Evolutionary conservation across 1,140 invertebrate genomes (phyloP).

Genomic region (Teleopsis dalmanni): DNA sequence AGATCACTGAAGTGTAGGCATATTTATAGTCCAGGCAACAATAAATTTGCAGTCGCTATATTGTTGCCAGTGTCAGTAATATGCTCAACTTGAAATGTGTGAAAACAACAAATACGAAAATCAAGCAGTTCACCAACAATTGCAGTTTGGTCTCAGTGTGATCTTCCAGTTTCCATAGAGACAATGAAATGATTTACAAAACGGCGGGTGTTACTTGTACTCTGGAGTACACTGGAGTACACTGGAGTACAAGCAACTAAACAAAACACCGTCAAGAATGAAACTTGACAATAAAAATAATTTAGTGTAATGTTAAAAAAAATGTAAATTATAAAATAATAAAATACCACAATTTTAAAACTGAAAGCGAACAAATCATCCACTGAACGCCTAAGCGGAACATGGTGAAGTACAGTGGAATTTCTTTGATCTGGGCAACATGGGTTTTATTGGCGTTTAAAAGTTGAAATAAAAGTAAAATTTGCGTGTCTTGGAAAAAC

Average conservation of each 20-base stretch:
- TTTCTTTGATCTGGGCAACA: not conserved
- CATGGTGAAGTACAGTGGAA: not conserved
- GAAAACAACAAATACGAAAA: slow-evolving; percentile 6
- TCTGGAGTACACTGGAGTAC: too few relatives aligned
- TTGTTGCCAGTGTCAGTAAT: not conserved
- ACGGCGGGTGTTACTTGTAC: too few relatives aligned
- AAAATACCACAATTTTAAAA: slow-evolving; percentile 2
- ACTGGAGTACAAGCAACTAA: not conserved
- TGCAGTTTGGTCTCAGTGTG: too few relatives aligned
- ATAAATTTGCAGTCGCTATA: not conserved
- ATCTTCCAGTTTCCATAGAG: too few relatives aligned
- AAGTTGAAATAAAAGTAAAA: not conserved
- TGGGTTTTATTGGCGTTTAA: not conserved
- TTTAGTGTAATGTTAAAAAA: slow-evolving; percentile 6
- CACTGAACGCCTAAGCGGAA: not conserved
- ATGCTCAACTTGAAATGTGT: not conserved
- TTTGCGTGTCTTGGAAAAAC: too few relatives aligned
- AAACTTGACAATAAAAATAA: slow-evolving; percentile 12
- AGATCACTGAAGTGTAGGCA: too few relatives aligned
- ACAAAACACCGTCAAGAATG: not conserved
- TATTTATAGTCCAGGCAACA: slow-evolving; percentile 5
- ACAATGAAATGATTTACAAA: not conserved
- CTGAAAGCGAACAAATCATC: not conserved
- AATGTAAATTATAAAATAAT: slow-evolving; percentile 7
- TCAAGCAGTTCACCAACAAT: too few relatives aligned